Conservation (phyloP, 2,888 invertebrate species). For the Keiferia lycopersicella region DNA sequence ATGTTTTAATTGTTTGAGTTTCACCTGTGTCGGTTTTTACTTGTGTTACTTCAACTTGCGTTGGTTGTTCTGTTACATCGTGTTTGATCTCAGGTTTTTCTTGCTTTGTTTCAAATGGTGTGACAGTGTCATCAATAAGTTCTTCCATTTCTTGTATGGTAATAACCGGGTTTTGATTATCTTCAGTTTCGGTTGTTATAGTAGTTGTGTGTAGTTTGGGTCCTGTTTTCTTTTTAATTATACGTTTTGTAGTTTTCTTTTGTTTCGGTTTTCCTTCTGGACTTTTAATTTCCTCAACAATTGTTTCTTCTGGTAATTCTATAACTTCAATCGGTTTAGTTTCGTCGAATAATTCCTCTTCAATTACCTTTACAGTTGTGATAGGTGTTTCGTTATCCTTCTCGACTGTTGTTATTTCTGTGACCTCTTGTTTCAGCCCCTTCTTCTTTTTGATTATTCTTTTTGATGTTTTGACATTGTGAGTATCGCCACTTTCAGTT, state of each 20-base stretch:
- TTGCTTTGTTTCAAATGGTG: slow-evolving; percentile 35
- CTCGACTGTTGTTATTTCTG: slow-evolving; percentile 65
- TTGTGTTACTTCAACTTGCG: slow-evolving; percentile 35
- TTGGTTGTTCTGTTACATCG: slow-evolving; percentile 37
- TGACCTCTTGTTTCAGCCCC: slow-evolving; percentile 47
- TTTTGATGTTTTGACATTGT: slow-evolving; percentile 43
- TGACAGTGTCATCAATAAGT: slow-evolving; percentile 38
- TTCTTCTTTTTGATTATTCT: slow-evolving; percentile 57
- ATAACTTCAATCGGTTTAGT: slow-evolving; percentile 35
- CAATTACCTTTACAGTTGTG: slow-evolving; percentile 31
- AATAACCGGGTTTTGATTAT: slow-evolving; percentile 48
- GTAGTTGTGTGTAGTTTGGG: slow-evolving; percentile 45
- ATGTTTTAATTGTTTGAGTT: neutral
- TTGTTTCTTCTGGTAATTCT: slow-evolving; percentile 55
- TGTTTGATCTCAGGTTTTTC: slow-evolving; percentile 47
- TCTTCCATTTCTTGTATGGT: slow-evolving; percentile 53
- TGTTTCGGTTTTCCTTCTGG: slow-evolving; percentile 51
- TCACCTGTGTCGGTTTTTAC: slow-evolving; percentile 31
- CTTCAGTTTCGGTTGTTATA: slow-evolving; percentile 32
- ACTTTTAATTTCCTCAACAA: slow-evolving; percentile 42
- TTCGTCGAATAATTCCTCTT: slow-evolving; percentile 29
- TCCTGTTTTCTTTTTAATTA: slow-evolving; percentile 62
- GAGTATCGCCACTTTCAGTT: slow-evolving; percentile 48
- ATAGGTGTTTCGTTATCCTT: slow-evolving; percentile 53
- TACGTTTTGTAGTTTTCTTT: slow-evolving; percentile 52